Evolutionary conservation across 2,113 vertebrate genomes (phyloP).

Genomic region (Cinclus mexicanus): DNA sequence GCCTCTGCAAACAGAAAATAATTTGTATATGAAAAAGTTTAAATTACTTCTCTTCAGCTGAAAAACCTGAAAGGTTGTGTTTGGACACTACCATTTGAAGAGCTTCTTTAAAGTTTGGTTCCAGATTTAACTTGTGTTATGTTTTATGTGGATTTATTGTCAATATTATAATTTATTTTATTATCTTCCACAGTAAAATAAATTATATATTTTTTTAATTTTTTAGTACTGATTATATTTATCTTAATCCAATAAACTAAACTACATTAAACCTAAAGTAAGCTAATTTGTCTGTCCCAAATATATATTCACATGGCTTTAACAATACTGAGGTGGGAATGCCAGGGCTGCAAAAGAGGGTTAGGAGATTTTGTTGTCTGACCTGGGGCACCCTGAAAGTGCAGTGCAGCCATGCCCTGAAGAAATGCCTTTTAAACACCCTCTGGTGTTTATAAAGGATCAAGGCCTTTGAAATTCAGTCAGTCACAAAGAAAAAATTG

Average conservation of each 20-base stretch:
- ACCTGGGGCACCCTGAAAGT: not conserved
- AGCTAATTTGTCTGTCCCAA: not conserved
- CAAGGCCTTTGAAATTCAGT: not conserved
- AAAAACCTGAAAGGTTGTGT: not conserved
- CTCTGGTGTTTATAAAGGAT: accelerated
- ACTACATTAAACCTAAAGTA: not conserved
- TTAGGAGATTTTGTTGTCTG: not conserved
- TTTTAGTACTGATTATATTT: not conserved
- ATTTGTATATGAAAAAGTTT: not conserved
- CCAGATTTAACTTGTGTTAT: not conserved
- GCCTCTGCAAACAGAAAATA: not conserved
- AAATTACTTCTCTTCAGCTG: not conserved
- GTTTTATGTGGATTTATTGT: not conserved
- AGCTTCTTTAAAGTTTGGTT: not conserved
- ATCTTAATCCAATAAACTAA: not conserved
- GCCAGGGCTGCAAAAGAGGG: not conserved
- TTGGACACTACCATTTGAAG: not conserved
- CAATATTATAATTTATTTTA: not conserved
- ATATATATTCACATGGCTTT: not conserved
- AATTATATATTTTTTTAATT: not conserved
- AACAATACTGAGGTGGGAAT: not conserved
- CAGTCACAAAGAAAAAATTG: not conserved
- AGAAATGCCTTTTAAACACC: not conserved
- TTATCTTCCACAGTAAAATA: not conserved
- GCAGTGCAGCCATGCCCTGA: not conserved